Conservation (phyloP, 2,888 invertebrate species). For the Hypomecis punctinalis region DNA sequence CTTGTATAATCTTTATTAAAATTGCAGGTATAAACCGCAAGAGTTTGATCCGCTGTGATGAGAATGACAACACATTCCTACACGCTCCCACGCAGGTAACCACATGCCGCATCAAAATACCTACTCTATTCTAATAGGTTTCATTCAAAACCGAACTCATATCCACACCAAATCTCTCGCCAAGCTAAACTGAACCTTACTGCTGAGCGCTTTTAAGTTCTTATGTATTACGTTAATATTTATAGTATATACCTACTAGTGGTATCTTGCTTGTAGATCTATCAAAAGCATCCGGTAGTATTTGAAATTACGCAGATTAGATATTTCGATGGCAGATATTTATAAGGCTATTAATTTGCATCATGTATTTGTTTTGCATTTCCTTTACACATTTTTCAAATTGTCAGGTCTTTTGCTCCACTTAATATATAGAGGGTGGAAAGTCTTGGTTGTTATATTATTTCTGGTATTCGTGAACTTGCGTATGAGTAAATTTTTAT, state of each 20-base stretch:
- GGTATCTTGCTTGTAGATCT: neutral
- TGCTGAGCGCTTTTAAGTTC: neutral
- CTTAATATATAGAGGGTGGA: too few relatives aligned
- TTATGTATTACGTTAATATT: too few relatives aligned
- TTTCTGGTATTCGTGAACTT: too few relatives aligned
- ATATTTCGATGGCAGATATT: slow-evolving; percentile 17
- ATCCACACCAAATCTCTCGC: too few relatives aligned
- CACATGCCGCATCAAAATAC: slow-evolving; percentile 35
- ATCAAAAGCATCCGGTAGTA: slow-evolving; percentile 20
- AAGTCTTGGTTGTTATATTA: too few relatives aligned
- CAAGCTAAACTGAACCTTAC: slow-evolving; percentile 6
- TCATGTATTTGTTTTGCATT: neutral
- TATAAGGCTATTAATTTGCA: slow-evolving; percentile 3
- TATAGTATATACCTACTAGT: neutral
- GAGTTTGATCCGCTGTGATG: slow-evolving; percentile 63
- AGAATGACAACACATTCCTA: slow-evolving; percentile 72
- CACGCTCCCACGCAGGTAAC: slow-evolving; percentile 75
- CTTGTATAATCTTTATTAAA: slow-evolving; percentile 4
- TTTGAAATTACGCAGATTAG: slow-evolving; percentile 24
- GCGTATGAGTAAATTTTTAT: too few relatives aligned
- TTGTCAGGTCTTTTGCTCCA: too few relatives aligned
- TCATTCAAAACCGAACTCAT: slow-evolving; percentile 32
- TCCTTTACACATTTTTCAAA: neutral
- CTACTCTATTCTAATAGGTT: slow-evolving; percentile 34
- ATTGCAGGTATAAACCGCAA: slow-evolving; percentile 63